Percentiles rank a stretch among this genome's conserved stretches.
Conservation (phyloP, 1,140 invertebrate species). For the Daktulosphaira vitifoliae region DNA sequence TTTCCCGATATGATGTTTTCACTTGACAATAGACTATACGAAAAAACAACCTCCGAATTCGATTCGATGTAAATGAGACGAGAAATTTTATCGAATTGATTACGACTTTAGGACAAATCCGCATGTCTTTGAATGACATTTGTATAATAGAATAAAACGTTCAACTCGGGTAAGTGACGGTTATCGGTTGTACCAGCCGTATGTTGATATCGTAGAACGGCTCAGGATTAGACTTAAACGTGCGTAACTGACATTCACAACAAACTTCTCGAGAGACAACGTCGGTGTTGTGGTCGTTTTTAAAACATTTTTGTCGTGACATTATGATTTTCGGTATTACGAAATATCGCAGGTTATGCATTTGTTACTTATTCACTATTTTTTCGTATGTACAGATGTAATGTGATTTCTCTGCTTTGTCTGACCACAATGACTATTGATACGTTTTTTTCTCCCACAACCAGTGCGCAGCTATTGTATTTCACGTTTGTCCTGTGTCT, state of each 20-base stretch:
- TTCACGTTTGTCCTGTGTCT: background rate
- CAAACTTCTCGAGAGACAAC: background rate
- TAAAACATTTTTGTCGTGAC: conserved; percentile 13
- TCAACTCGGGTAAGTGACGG: no score
- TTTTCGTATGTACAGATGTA: background rate
- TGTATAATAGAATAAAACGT: no score
- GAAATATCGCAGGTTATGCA: background rate
- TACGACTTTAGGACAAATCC: no score
- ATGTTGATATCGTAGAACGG: background rate
- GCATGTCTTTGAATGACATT: no score
- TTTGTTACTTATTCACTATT: no score
- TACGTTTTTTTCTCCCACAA: conserved; percentile 13
- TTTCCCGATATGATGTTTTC: conserved; percentile 19
- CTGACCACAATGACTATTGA: conserved; percentile 25
- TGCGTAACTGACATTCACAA: conserved; percentile 12
- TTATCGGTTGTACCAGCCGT: no score
- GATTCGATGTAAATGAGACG: background rate
- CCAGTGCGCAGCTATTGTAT: background rate
- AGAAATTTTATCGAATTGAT: no score
- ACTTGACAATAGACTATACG: background rate
- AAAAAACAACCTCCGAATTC: background rate
- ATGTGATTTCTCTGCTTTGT: conserved; percentile 31
- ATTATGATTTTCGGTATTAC: conserved; percentile 1
- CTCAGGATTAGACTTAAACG: conserved; percentile 24
- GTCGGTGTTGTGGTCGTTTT: conserved; percentile 2